Base-by-base conservation (phyloP, 2,888 invertebrate species). In the Sthenelais limicola region DNA sequence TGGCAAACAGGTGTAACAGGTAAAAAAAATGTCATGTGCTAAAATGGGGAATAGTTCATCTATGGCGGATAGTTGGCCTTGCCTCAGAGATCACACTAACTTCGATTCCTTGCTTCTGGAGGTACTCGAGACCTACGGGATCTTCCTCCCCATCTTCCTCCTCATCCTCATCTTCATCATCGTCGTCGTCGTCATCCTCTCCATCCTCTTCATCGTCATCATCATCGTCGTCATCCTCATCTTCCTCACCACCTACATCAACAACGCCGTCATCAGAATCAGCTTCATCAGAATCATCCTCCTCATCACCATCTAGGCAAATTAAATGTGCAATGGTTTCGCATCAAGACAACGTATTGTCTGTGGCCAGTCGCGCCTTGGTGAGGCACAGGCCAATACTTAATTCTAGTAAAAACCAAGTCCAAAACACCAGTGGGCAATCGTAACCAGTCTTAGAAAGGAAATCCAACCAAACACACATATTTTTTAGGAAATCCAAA, bases 71-170 rank as follows among this genome's bases (percentile, higher is more conserved):
- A 21, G 21, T 24, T 24, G 51, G 26, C 21, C 21, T 18, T 9
- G 51, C 51, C 51, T 24, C 21, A 24, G 21, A 51, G 51, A 28
- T 30, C 21, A 26, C 30, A 83, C 88, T 90, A 86, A 92, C 92
- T 89, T 89, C 92, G 81, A 90, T 72, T 33, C 74, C 77, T 33
- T 77, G 74, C 67, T 78, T 79, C 69, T 78, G 74, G 48, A 92
- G 92, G 83, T 92, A 91, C 74, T 91, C 91, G 76, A 94, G 91
- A 73, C 92, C 91, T 80, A 92, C 91, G 77, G 83, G 86, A 80
- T 93, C 93, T 82, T 93, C 93, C 78, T 78, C 80, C 54, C 79
- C 80, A 12, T 78, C 79, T 21, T 74, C 76, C 21, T 73, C 78
- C 28, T 79, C 80, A 32, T 81, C 82, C n/a, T 80, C 81, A 21